Evolutionary conservation across 2,113 vertebrate species (phyloP).

Genomic region (Strix uralensis): DNA sequence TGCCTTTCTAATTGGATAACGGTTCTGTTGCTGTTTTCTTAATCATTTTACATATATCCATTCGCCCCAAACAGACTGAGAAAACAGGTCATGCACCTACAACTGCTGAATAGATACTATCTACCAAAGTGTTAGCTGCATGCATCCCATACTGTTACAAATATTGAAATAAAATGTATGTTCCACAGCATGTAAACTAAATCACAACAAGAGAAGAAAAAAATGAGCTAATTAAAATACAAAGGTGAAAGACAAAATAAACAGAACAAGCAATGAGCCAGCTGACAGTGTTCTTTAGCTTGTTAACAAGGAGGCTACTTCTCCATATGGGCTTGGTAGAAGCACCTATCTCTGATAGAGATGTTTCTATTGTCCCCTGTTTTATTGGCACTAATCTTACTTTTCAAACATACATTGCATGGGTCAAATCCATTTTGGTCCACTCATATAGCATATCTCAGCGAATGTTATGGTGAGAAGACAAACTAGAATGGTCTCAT

Average conservation of each 20-base stretch:
- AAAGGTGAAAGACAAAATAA: slow-evolving; percentile 34
- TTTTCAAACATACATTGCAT: background rate
- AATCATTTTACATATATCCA: background rate
- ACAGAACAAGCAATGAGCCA: background rate
- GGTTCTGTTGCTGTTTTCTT: background rate
- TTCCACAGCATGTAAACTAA: slow-evolving; percentile 1
- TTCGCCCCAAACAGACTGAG: background rate
- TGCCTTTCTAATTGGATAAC: background rate
- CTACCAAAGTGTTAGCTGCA: background rate
- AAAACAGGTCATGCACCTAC: background rate
- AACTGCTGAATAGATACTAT: background rate
- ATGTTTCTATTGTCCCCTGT: background rate
- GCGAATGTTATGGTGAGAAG: background rate
- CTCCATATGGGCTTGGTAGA: background rate
- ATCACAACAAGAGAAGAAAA: slow-evolving; percentile 12
- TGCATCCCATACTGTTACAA: background rate
- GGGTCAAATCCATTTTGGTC: background rate
- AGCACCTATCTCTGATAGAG: background rate
- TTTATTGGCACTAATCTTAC: background rate
- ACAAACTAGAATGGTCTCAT: background rate
- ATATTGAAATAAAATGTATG: slow-evolving; percentile 18
- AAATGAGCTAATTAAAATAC: slow-evolving; percentile 43
- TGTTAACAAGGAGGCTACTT: background rate
- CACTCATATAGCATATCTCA: background rate
- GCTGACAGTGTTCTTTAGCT: background rate